Base-by-base conservation (phyloP, 1,140 invertebrate genomes). In the Heliconius nattereri region DNA sequence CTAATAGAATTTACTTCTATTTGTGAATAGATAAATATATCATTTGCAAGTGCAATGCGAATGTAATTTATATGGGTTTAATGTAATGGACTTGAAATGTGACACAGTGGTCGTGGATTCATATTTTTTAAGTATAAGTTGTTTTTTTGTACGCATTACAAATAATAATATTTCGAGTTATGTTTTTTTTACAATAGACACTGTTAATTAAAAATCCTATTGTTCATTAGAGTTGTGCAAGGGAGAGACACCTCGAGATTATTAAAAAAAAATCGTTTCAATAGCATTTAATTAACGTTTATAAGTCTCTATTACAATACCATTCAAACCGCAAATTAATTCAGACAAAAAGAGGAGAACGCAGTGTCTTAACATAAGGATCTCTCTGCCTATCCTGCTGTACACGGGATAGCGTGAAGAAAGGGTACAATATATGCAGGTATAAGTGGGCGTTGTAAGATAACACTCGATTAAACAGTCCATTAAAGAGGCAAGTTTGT, bases 401-500 rank as follows among this genome's bases (percentile, higher is more conserved):
- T 23, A 9, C 26, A 9, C 54, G n/a, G 54, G 54, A 60, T 29
- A 66, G 60, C 13, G 11, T 66, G 23, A 26, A 66, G 29, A 66
- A 66, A 66, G 13, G 3, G 9, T 66, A 23, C 20, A n/a, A 57
- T 23, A 66, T 66, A 66, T 66, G 60, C 60, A 29, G 8, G 11
- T 66, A 29, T 26, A 66, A 29, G 60, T 66, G 26, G 23, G 57
- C 9, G 57, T 23, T 66, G 9, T 16, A 16, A 66, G 60, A 66
- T 66, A 29, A 66, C 60, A 29, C 2, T 29, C 26, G 60, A 66
- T 66, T 66, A 66, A 70, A 66, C n/a, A 75, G 80, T 54, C 74
- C 80, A 66, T 66, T 79, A 84, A 82, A 79, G 80, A 84, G 80
- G 66, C 80, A 60, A 57, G 80, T 71, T 76, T 76, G 75, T 23